Conservation (phyloP, 2,797 vertebrate genomes). For the Fistularia tabacaria region DNA sequence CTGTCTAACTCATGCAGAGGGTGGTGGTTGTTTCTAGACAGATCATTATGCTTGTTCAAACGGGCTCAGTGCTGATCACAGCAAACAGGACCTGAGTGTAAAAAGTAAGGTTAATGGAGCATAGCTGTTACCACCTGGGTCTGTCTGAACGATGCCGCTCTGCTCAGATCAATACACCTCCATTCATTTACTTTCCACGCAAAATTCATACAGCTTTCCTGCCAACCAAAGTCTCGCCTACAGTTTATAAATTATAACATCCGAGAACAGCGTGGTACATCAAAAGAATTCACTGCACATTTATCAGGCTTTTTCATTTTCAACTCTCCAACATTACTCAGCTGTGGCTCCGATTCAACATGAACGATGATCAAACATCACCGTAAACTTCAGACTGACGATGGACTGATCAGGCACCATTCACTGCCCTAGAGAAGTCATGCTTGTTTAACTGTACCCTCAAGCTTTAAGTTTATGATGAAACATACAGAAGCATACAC, state of each 20-base stretch:
- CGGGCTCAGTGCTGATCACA: constrained; percentile 6
- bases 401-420: too few relatives aligned
- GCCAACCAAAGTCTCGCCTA: constrained; percentile 33
- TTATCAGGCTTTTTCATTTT: constrained; percentile 22
- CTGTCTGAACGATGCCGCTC: constrained; percentile 31
- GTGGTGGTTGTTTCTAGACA: constrained; percentile 30
- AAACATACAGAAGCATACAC: too few relatives aligned
- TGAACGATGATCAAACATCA: too few relatives aligned
- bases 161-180: constrained; percentile 39
- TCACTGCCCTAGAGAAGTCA: too few relatives aligned
- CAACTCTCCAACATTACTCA: constrained; percentile 25
- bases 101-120: constrained; percentile 38
- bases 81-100: constrained; percentile 24
- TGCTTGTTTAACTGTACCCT: too few relatives aligned
- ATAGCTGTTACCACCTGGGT: constrained; percentile 32
- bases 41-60: constrained; percentile 30
- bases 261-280: constrained; percentile 28
- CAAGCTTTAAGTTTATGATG: too few relatives aligned
- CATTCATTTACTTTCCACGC: constrained; percentile 33
- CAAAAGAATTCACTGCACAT: constrained; percentile 49
- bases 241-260: constrained; percentile 35
- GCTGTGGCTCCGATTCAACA: constrained; percentile 4
- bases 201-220: constrained; percentile 30
- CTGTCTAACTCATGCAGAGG: constrained; percentile 18
- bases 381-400: too few relatives aligned